Percentiles rank a stretch among this genome's conserved stretches.
These are phyloP conservation scores for Drosophila mayaguana DNA, from an alignment of 2,888 invertebrate genomes.

Conservation along the genomic window DNA sequence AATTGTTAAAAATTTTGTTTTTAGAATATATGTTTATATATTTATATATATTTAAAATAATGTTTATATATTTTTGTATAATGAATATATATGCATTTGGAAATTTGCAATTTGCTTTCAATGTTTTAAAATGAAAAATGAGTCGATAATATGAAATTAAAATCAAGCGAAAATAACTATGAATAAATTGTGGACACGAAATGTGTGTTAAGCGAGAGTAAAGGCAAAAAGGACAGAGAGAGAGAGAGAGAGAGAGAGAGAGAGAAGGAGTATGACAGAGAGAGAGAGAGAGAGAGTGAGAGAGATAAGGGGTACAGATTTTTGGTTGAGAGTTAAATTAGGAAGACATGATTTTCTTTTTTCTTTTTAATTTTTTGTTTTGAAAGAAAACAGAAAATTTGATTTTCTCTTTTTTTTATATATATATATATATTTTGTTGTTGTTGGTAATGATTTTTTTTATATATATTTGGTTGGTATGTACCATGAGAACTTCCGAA, in stretches of 20 bases:
- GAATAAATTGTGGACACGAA: constrained; percentile 53
- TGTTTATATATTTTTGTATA: constrained; percentile 43
- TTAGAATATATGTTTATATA: constrained; percentile 49
- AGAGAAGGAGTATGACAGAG: constrained; percentile 39
- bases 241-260: constrained; percentile 41
- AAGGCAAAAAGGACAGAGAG: constrained; percentile 22
- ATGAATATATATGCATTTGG: constrained; percentile 53
- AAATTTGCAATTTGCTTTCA: constrained; percentile 47
- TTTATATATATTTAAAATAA: constrained; percentile 42
- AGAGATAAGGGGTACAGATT: constrained; percentile 27
- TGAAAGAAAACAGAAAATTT: constrained; percentile 42
- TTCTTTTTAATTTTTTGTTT: constrained; percentile 52
- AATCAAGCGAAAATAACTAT: constrained; percentile 38
- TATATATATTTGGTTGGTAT: constrained; percentile 79
- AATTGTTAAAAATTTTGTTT: constrained; percentile 50
- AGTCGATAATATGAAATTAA: constrained; percentile 14
- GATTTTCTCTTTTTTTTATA: constrained; percentile 38
- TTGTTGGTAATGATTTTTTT: constrained; percentile 39
- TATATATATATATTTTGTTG: constrained; percentile 3
- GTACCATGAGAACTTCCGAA: constrained; percentile 99
- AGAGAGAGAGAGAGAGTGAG: constrained; percentile 27
- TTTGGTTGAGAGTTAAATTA: constrained; percentile 50
- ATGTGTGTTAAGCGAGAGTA: constrained; percentile 46
- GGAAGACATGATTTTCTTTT: constrained; percentile 50
- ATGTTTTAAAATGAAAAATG: constrained; percentile 28